Evolutionary conservation across 2,888 invertebrate species (phyloP).

Genomic region (Mylabris sibirica): DNA sequence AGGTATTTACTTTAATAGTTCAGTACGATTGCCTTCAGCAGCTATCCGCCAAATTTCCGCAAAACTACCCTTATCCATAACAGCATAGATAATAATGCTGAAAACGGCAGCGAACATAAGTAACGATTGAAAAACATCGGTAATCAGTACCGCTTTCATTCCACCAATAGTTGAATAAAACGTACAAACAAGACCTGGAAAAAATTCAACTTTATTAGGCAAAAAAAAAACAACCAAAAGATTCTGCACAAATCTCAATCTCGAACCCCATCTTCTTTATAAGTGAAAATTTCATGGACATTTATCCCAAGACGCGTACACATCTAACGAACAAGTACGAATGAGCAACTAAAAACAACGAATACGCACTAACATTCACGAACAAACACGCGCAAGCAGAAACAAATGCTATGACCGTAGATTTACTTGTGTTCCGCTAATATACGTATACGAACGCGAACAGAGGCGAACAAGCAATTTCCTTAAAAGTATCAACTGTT

Average conservation of each 20-base stretch:
- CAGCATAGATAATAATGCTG: conserved; percentile 78
- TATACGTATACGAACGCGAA: no score
- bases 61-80: conserved; percentile 74
- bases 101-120: conserved; percentile 87
- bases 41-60: conserved; percentile 76
- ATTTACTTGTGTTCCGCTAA: no score
- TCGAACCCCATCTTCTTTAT: conserved; percentile 11
- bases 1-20: conserved; percentile 73
- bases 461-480: no score
- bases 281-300: no score
- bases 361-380: no score
- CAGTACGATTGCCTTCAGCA: conserved; percentile 71
- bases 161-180: conserved; percentile 89
- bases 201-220: conserved; percentile 13
- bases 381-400: no score
- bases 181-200: conserved; percentile 75
- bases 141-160: conserved; percentile 89
- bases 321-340: no score
- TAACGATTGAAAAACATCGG: conserved; percentile 84
- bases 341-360: no score
- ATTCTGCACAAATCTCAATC: neutral
- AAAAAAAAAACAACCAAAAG: conserved; percentile 8
- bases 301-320: no score
- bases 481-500: no score
- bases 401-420: no score